phyloP scores from a whole-genome alignment of 2,113 vertebrate genomes.

The Corythornis cristatus region DNA sequence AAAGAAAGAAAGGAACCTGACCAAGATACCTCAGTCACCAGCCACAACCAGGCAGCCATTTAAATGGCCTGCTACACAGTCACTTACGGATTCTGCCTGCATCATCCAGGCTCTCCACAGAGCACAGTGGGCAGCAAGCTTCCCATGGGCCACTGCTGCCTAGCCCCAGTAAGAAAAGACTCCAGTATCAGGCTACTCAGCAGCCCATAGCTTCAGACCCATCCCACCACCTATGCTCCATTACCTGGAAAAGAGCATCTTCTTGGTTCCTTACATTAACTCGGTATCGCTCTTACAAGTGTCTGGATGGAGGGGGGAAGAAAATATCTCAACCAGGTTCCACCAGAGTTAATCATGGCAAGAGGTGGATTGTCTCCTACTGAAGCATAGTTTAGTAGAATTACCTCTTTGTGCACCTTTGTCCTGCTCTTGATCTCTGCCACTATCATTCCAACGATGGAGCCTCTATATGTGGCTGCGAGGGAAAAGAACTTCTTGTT shows the following conservation, averaged over 20 bases:
- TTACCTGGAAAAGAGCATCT: fast-evolving
- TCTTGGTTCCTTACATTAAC: not conserved
- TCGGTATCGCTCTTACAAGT: not conserved
- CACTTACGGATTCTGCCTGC: not conserved
- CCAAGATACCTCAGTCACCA: not conserved
- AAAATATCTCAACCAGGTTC: not conserved
- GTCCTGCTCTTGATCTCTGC: slow-evolving; percentile 97
- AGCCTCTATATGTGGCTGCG: slow-evolving; percentile 91
- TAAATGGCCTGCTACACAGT: not conserved
- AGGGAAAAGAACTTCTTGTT: slow-evolving; percentile 99
- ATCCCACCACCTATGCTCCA: not conserved
- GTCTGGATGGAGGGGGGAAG: not conserved
- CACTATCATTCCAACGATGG: slow-evolving; percentile 98
- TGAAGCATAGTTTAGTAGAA: not conserved
- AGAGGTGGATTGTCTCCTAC: not conserved
- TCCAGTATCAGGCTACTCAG: not conserved
- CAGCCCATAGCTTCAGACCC: not conserved
- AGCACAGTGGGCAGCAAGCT: not conserved
- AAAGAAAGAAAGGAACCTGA: not conserved
- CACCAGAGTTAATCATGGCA: fast-evolving
- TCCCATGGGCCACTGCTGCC: not conserved
- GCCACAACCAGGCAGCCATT: not conserved
- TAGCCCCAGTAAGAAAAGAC: not conserved
- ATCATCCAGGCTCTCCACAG: not conserved
- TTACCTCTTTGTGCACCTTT: slow-evolving; percentile 98